A percentile compares a stretch with the other conserved stretches of the same genome.
Conservation (phyloP, 2,113 vertebrate genomes). For the Hippolais icterina region DNA sequence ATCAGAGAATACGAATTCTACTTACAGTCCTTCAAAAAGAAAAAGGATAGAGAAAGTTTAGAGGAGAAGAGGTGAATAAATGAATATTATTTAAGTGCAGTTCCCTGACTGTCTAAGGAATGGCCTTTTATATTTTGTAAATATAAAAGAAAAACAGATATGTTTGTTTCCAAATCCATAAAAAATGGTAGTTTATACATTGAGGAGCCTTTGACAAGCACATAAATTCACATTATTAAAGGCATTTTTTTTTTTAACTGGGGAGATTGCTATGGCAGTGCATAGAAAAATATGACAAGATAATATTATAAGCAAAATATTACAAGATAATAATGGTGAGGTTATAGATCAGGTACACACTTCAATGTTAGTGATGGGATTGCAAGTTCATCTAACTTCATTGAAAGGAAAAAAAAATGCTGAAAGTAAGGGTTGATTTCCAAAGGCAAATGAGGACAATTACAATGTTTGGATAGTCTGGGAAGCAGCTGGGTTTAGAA, state of each 20-base stretch:
- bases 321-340: not conserved
- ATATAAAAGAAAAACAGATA: not conserved
- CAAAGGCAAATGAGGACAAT: not conserved
- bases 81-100: not conserved
- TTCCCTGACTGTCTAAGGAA: not conserved
- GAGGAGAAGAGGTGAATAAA: not conserved
- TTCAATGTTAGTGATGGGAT: not conserved
- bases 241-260: not conserved
- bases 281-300: not conserved
- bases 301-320: not conserved
- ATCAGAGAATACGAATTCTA: not conserved
- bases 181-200: not conserved
- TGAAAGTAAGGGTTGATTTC: not conserved
- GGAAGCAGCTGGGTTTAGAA: not conserved
- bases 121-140: not conserved
- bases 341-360: not conserved
- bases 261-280: not conserved
- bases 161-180: not conserved
- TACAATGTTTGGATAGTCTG: fast-evolving
- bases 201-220: not conserved
- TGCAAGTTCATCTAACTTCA: not conserved
- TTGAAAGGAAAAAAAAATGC: not conserved
- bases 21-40: not conserved
- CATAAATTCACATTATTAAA: not conserved
- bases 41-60: not conserved